Conservation (phyloP, 2,113 vertebrate genomes). For the Chionomys nivalis region DNA sequence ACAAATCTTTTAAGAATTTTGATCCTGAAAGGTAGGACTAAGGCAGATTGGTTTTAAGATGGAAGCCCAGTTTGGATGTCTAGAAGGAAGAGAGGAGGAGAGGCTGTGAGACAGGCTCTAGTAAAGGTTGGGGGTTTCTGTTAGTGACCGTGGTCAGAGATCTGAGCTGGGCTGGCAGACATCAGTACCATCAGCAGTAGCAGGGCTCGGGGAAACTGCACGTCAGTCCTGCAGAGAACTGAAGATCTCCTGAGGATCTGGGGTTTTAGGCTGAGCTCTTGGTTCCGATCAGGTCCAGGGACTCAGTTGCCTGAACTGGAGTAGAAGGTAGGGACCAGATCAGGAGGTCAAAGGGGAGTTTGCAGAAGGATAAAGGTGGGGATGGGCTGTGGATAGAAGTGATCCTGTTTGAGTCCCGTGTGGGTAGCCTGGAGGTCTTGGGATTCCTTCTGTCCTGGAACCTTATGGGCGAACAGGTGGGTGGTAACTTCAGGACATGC, state of each 20-base stretch:
- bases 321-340: background rate
- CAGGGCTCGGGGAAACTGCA: background rate
- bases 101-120: background rate
- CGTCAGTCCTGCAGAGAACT: background rate
- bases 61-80: background rate
- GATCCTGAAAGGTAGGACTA: background rate
- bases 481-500: background rate
- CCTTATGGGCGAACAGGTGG: background rate
- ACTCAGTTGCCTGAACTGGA: background rate
- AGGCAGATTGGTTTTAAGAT: background rate
- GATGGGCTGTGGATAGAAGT: background rate
- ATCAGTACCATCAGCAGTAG: background rate
- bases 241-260: background rate
- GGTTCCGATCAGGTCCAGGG: background rate
- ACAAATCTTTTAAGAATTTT: background rate
- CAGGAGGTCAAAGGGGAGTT: background rate
- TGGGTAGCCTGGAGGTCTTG: background rate
- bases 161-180: background rate
- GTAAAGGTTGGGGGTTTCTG: background rate
- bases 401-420: background rate
- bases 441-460: background rate
- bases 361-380: background rate
- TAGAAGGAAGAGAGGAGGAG: background rate
- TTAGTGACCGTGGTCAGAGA: background rate
- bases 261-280: background rate